A percentile compares a stretch with the other conserved stretches of the same genome.
phyloP scores from a whole-genome alignment of 1,140 invertebrate genomes.

The Bursaphelenchus mucronatus region DNA sequence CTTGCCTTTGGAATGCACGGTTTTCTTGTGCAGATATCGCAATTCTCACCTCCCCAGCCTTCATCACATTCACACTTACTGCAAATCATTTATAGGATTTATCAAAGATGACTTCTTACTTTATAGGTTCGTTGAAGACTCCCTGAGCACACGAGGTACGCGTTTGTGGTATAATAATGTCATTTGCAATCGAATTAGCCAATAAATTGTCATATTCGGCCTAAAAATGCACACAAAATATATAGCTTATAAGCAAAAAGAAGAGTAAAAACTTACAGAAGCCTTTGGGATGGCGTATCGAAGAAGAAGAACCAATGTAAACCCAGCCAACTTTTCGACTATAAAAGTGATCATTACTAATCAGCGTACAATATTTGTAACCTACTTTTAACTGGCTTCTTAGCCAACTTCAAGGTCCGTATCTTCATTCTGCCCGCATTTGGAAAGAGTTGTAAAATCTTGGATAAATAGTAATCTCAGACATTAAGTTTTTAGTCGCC shows the following conservation, averaged over 20 bases:
- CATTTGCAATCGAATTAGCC: not conserved
- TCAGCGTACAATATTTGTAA: too few species aligned
- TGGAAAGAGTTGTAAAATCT: too few species aligned
- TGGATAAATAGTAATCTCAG: too few species aligned
- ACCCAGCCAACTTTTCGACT: conserved; percentile 16
- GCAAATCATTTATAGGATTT: not conserved
- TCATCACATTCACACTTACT: conserved; percentile 8
- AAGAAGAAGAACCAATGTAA: conserved; percentile 1
- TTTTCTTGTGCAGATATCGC: not conserved
- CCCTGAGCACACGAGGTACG: conserved; percentile 9
- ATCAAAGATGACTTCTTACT: not conserved
- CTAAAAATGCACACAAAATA: too few species aligned
- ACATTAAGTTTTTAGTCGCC: too few species aligned
- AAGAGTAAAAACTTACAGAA: not conserved
- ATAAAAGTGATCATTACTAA: not conserved
- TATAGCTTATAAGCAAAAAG: too few species aligned
- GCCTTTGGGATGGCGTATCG: conserved; percentile 16
- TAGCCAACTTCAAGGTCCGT: too few species aligned
- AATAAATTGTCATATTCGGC: not conserved
- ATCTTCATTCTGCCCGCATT: too few species aligned
- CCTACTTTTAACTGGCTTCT: too few species aligned
- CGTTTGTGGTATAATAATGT: conserved; percentile 8
- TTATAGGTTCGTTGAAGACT: not conserved
- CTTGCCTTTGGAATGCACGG: conserved; percentile 6
- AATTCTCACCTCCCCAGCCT: conserved; percentile 6